These are phyloP conservation scores for Tachysurus fulvidraco DNA, from an alignment of 2,113 vertebrate genomes.

Conservation along the genomic window DNA sequence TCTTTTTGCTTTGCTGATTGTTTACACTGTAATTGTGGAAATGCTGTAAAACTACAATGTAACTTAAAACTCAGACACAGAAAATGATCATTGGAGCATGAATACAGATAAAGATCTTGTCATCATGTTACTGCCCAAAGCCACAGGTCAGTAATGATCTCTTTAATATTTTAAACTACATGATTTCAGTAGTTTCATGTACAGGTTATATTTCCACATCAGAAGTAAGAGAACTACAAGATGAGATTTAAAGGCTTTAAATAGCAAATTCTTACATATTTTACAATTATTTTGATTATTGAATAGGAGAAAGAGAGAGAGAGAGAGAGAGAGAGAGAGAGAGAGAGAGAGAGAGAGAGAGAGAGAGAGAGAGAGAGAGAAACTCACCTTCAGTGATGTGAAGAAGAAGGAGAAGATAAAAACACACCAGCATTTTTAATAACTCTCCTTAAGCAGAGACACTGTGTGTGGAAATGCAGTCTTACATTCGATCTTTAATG, in stretches of 20 bases:
- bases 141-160: not conserved
- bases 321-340: no score
- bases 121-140: not conserved
- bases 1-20: no score
- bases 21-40: no score
- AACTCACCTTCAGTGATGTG: slow-evolving; percentile 26
- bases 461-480: not conserved
- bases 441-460: not conserved
- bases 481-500: not conserved
- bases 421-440: slow-evolving; percentile 1
- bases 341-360: not conserved
- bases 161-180: not conserved
- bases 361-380: not conserved
- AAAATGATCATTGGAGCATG: not conserved
- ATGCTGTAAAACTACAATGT: not conserved
- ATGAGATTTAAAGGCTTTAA: not conserved
- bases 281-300: not conserved
- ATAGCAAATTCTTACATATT: not conserved
- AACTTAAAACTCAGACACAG: not conserved
- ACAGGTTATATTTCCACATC: not conserved
- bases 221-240: not conserved
- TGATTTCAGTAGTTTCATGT: not conserved
- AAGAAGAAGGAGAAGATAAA: not conserved
- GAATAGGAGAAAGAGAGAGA: not conserved
- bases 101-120: not conserved